phyloP scores from a whole-genome alignment of 2,113 vertebrate genomes.

The Syrrhaptes paradoxus region DNA sequence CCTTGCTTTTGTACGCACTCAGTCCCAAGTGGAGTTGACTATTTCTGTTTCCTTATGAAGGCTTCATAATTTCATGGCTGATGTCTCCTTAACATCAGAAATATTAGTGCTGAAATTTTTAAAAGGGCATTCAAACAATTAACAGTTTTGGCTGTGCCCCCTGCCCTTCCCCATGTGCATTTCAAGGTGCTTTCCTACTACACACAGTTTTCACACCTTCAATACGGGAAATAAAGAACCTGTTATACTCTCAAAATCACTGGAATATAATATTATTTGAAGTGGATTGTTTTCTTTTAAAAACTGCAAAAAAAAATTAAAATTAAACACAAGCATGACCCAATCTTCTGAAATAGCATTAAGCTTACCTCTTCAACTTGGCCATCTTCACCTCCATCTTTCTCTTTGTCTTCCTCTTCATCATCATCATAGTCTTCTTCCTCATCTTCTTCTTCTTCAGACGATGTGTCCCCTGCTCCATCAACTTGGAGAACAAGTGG shows the following conservation, averaged over 20 bases:
- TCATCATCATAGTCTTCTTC: constrained; percentile 98
- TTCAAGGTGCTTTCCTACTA: not conserved
- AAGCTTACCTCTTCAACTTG: constrained; percentile 94
- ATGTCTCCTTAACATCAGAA: not conserved
- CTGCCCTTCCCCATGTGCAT: not conserved
- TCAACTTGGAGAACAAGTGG: constrained; percentile 95
- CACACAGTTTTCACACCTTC: not conserved
- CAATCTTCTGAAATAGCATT: not conserved
- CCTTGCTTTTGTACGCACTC: not conserved
- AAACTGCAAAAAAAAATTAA: not conserved
- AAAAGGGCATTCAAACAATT: not conserved
- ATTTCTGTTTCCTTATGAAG: not conserved
- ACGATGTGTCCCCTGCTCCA: constrained; percentile 93
- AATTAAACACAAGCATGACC: not conserved
- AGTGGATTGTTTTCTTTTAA: not conserved
- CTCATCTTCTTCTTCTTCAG: constrained; percentile 95
- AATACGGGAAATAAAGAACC: not conserved
- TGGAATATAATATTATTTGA: not conserved
- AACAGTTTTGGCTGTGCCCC: not conserved
- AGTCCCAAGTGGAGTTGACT: not conserved
- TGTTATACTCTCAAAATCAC: not conserved
- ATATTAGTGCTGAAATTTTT: not conserved
- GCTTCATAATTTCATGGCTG: not conserved
- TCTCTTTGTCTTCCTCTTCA: constrained; percentile 97
- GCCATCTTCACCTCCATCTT: constrained; percentile 93